Base-by-base conservation (phyloP, 1,140 invertebrate species). In the Campoletis sonorensis region DNA sequence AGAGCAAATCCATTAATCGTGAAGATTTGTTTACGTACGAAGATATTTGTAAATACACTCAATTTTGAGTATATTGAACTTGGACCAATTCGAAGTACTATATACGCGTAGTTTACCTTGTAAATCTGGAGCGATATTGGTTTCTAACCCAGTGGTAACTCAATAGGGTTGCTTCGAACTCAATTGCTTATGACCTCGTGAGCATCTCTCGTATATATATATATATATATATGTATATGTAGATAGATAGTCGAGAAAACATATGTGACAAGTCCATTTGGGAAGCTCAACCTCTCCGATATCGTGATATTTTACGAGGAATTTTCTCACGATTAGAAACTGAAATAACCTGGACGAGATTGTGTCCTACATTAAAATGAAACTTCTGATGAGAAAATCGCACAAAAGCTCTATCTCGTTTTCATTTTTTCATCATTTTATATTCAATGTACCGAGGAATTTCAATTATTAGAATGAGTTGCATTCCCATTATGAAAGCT, bases 1-100 rank as follows among this genome's bases (percentile, higher is more conserved):
- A 1, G 40, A 45, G 40, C 40, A 45, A 45, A 45, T 45, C 13
- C 13, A 45, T 45, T 11, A 5, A 45, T 11, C 40, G 40, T 45
- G 7, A 45, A 45, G 40, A 45, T 45, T 10, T 45, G 40, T 45
- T 45, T 45, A 54, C n/a, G n/a, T n/a, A n/a, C 4, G 8, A 1
- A 54, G 18, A 18, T 18, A 21, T 54, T n/a, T 54, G 51, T 18
- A 54, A 54, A 79, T 26, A 30, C 64, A 70, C 18, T 71, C 11
- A 26, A 78, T 78, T 33, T 58, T 21, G 71, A 81, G 51, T n/a
- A 11, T n/a, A 54, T 54, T 54, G 51, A 18, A 54, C 51, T 18
- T 54, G 16, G 18, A 54, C 4, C 8, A n/a, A n/a, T n/a, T 54
- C 3, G 11, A 54, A 54, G 40, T 30, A n/a, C 77, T 81, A 21